Conservation (phyloP, 2,888 invertebrate genomes). For the Malthinus flaveolus region DNA sequence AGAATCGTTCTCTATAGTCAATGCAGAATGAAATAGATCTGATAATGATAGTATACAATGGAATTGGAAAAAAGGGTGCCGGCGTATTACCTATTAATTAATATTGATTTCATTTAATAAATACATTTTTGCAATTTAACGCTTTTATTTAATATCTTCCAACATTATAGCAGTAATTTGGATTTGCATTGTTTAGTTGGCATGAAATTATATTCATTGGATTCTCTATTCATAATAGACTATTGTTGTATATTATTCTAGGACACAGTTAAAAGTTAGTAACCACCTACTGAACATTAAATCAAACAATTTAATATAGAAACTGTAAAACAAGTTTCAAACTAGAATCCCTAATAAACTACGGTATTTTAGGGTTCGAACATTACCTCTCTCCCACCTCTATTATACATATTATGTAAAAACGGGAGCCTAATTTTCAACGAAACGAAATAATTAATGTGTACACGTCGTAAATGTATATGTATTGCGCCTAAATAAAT, state of each 20-base stretch:
- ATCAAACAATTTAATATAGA: conserved; percentile 24
- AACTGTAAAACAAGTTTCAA: conserved; percentile 18
- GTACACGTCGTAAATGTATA: too few species aligned
- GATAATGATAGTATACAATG: too few species aligned
- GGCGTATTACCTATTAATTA: too few species aligned
- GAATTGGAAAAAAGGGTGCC: too few species aligned
- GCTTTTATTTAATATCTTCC: neutral
- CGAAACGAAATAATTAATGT: neutral
- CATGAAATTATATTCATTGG: conserved; percentile 11
- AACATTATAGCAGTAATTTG: conserved; percentile 8
- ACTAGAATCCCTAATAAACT: conserved; percentile 19
- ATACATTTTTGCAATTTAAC: too few species aligned
- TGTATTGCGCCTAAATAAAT: too few species aligned
- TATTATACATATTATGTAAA: neutral
- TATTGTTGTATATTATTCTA: conserved; percentile 25
- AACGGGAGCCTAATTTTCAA: neutral
- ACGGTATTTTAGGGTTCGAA: conserved; percentile 7
- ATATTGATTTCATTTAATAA: too few species aligned
- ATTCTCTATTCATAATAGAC: conserved; percentile 13
- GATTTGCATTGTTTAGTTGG: conserved; percentile 15
- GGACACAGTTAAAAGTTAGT: conserved; percentile 22
- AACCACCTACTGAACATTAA: conserved; percentile 26
- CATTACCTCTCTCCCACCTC: neutral
- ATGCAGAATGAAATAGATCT: too few species aligned
- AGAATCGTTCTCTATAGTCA: too few species aligned